phyloP scores from a whole-genome alignment of 2,888 invertebrate genomes.

The Lagria hirta region DNA sequence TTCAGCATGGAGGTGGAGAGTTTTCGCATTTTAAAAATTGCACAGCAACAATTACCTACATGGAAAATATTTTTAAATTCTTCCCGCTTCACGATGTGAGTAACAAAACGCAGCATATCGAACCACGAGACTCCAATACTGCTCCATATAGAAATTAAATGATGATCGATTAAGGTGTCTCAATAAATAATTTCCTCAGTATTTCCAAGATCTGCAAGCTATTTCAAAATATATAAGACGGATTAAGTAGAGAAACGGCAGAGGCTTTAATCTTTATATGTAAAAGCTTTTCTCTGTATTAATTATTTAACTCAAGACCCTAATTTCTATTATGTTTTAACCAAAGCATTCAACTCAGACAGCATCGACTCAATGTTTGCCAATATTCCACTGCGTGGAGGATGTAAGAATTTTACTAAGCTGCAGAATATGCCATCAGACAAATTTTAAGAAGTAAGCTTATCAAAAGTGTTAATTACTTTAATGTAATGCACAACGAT shows the following conservation, averaged over 20 bases:
- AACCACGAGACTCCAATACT: not conserved
- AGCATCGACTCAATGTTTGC: not conserved
- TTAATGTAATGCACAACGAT: not conserved
- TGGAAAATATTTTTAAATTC: not conserved
- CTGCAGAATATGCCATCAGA: conserved; percentile 1
- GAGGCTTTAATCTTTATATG: not conserved
- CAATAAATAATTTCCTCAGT: not conserved
- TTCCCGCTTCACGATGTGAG: not conserved
- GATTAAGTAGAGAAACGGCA: not conserved
- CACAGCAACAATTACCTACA: not conserved
- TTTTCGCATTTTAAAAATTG: not conserved
- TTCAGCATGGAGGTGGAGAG: not conserved
- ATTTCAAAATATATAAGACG: not conserved
- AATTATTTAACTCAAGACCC: not conserved
- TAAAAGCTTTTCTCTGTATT: not conserved
- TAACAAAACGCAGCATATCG: not conserved
- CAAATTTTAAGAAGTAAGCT: conserved; percentile 1
- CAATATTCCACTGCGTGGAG: not conserved
- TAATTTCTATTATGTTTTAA: conserved; percentile 1
- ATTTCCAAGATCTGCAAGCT: not conserved
- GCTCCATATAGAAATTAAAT: not conserved
- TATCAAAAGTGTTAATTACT: not conserved
- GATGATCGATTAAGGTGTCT: not conserved
- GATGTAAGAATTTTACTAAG: not conserved
- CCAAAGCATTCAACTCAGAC: not conserved